These are phyloP conservation scores for Polyploca ridens DNA, from an alignment of 2,888 invertebrate species.

Conservation along the genomic window DNA sequence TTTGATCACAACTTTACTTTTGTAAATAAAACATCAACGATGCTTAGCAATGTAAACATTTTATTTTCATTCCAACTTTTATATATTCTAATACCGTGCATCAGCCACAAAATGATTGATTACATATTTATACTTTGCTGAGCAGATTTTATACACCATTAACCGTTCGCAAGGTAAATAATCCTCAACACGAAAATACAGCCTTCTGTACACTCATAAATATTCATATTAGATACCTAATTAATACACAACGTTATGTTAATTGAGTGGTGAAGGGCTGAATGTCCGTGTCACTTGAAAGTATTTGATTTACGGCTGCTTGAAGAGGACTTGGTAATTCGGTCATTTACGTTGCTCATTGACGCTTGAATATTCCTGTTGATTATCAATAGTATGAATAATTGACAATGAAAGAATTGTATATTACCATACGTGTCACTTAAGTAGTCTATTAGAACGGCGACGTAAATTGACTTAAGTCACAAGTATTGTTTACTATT, in stretches of 20 bases:
- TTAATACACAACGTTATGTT: constrained; percentile 9
- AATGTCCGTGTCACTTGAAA: constrained; percentile 9
- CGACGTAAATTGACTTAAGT: too few relatives aligned
- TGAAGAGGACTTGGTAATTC: not conserved
- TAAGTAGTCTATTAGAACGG: too few relatives aligned
- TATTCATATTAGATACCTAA: constrained; percentile 13
- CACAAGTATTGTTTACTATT: too few relatives aligned
- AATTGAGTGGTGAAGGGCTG: constrained; percentile 10
- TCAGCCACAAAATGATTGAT: constrained; percentile 10
- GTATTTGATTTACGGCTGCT: constrained; percentile 1
- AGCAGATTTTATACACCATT: constrained; percentile 4
- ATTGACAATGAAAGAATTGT: too few relatives aligned
- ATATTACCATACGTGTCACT: too few relatives aligned
- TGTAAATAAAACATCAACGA: constrained; percentile 1
- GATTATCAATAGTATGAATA: not conserved
- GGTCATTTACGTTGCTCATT: not conserved
- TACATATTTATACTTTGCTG: constrained; percentile 1
- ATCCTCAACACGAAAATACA: not conserved
- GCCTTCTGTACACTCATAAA: constrained; percentile 9
- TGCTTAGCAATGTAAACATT: not conserved
- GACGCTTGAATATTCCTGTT: not conserved
- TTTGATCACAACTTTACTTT: constrained; percentile 15
- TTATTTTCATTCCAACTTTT: not conserved
- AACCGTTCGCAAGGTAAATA: constrained; percentile 2
- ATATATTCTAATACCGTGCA: not conserved